A percentile compares a stretch with the other conserved stretches of the same genome.
Conservation (phyloP, 2,888 invertebrate genomes). For the Chaetoderma sp. region DNA sequence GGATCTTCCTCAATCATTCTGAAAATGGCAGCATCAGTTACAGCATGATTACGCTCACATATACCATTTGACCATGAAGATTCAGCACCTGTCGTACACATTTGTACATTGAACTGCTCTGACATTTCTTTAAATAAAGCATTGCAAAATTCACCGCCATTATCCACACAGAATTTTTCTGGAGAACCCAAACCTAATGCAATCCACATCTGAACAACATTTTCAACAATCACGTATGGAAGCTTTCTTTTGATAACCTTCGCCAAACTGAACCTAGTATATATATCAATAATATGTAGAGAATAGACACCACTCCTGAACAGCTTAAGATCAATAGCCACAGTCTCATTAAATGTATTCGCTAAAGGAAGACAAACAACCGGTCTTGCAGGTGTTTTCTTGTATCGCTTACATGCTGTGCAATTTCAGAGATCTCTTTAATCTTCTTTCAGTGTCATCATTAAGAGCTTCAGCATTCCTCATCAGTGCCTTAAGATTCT, state of each 20-base stretch:
- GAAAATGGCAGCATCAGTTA: slow-evolving; percentile 8
- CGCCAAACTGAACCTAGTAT: slow-evolving; percentile 7
- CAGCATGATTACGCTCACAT: slow-evolving; percentile 22
- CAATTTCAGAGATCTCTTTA: too few species aligned
- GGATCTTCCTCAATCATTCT: slow-evolving; percentile 7
- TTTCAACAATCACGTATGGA: neutral
- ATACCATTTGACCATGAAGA: slow-evolving; percentile 29
- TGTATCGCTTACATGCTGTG: slow-evolving; percentile 5
- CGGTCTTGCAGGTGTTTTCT: slow-evolving; percentile 13
- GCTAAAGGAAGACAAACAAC: slow-evolving; percentile 7
- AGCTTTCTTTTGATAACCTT: slow-evolving; percentile 7
- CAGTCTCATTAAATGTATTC: slow-evolving; percentile 2
- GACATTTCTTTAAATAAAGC: slow-evolving; percentile 6
- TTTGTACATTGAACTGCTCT: slow-evolving; percentile 9
- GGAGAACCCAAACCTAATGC: slow-evolving; percentile 5
- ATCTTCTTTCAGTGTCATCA: neutral
- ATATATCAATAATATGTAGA: slow-evolving; percentile 19
- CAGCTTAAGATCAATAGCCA: slow-evolving; percentile 24
- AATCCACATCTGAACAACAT: slow-evolving; percentile 13
- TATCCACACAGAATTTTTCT: slow-evolving; percentile 7
- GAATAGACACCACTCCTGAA: slow-evolving; percentile 28
- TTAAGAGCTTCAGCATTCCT: slow-evolving; percentile 8
- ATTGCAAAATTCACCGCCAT: slow-evolving; percentile 17
- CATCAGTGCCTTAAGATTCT: slow-evolving; percentile 5
- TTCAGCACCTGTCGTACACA: neutral